These are phyloP conservation scores for Cantharis lateralis DNA, from an alignment of 2,888 invertebrate species.

Conservation along the genomic window DNA sequence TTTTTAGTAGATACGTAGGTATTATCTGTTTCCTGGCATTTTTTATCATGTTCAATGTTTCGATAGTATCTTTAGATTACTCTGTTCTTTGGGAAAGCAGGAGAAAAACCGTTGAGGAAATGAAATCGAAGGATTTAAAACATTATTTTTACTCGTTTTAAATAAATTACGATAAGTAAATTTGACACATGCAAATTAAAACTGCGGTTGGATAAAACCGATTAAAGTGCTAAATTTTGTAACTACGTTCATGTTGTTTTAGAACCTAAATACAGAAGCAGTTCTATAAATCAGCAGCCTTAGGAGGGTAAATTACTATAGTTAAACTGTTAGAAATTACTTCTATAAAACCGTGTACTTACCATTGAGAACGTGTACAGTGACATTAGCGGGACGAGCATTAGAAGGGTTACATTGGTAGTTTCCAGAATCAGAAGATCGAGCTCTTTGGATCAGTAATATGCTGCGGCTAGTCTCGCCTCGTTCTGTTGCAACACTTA, in stretches of 20 bases:
- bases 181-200: not conserved
- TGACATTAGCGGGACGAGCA: conserved; percentile 87
- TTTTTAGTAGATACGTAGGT: not conserved
- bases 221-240: not conserved
- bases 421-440: conserved; percentile 84
- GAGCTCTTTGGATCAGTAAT: conserved; percentile 85
- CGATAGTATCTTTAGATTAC: not conserved
- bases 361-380: conserved; percentile 93
- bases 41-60: not conserved
- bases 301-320: conserved; percentile 7
- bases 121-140: not conserved
- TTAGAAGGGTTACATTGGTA: conserved; percentile 95
- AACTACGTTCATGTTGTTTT: not conserved
- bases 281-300: not conserved
- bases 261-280: not conserved
- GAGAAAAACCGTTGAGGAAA: not conserved
- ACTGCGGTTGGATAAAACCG: not conserved
- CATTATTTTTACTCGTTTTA: not conserved
- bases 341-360: conserved; percentile 51
- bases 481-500: conserved; percentile 89
- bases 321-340: conserved; percentile 5
- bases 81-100: not conserved
- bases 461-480: conserved; percentile 90
- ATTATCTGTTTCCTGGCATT: not conserved
- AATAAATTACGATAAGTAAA: not conserved